phyloP scores from a whole-genome alignment of 2,113 vertebrate species.

The Ceyx melanurus region DNA sequence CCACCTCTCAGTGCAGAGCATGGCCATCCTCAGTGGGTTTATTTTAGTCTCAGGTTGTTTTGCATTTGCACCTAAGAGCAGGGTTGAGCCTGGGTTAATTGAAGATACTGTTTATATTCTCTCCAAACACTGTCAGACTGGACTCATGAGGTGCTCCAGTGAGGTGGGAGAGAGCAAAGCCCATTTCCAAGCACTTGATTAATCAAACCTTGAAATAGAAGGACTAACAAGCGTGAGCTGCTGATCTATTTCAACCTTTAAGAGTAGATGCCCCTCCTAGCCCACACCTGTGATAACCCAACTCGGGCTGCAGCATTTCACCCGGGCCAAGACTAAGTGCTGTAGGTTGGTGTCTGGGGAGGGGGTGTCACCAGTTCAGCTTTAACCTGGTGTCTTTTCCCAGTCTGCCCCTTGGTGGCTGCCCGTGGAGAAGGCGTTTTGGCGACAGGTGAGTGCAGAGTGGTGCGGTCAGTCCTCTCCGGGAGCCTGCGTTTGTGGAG shows the following conservation, averaged over 20 bases:
- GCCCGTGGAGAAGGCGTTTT: constrained; percentile 88
- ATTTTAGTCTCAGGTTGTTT: not conserved
- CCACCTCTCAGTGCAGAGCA: not conserved
- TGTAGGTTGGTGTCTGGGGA: accelerated
- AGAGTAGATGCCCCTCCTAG: not conserved
- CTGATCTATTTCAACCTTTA: not conserved
- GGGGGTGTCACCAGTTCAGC: too few relatives aligned
- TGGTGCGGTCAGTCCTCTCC: accelerated
- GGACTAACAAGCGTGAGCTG: not conserved
- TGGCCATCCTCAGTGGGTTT: not conserved
- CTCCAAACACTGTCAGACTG: not conserved
- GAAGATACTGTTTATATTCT: not conserved
- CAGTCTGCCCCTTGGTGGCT: constrained; percentile 95
- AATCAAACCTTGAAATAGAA: not conserved
- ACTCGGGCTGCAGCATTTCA: not conserved
- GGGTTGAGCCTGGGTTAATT: not conserved
- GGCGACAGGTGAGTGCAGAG: constrained; percentile 85
- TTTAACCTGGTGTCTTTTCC: not conserved
- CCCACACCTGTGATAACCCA: not conserved
- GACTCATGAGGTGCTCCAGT: not conserved
- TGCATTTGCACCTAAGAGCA: not conserved
- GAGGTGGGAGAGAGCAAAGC: not conserved
- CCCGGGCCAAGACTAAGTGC: not conserved
- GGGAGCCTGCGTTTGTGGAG: accelerated
- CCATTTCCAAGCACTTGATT: not conserved